Evolutionary conservation across 1,140 invertebrate genomes (phyloP).

Genomic region (Hyphantria cunea): DNA sequence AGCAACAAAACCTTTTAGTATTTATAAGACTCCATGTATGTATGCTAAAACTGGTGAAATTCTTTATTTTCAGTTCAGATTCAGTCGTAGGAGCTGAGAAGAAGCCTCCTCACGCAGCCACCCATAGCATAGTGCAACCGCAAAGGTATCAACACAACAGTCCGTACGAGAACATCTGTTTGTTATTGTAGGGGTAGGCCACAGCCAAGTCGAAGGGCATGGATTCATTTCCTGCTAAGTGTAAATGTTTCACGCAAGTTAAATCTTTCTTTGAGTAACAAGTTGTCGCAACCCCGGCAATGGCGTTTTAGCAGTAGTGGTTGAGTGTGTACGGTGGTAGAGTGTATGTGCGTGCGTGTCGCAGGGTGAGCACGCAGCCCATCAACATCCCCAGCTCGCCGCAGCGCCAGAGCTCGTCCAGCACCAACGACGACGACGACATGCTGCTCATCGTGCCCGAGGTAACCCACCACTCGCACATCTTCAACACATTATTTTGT

Average conservation of each 20-base stretch:
- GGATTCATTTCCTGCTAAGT: neutral
- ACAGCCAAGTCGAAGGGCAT: neutral
- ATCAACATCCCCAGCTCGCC: slow-evolving; percentile 86
- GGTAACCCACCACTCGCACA: no score
- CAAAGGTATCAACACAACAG: neutral
- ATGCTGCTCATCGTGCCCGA: slow-evolving; percentile 67
- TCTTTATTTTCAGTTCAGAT: slow-evolving; percentile 62
- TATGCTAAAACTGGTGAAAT: no score
- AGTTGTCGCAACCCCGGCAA: no score
- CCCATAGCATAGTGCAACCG: slow-evolving; percentile 61
- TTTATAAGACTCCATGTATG: no score
- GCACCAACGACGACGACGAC: slow-evolving; percentile 73
- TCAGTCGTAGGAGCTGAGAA: slow-evolving; percentile 52
- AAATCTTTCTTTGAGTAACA: no score
- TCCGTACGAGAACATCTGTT: neutral
- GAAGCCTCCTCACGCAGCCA: slow-evolving; percentile 41
- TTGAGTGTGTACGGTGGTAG: neutral
- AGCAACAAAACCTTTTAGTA: no score
- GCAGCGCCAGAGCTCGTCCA: slow-evolving; percentile 80
- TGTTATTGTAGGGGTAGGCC: neutral
- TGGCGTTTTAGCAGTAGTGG: neutral
- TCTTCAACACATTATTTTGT: no score
- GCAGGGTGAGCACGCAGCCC: slow-evolving; percentile 78
- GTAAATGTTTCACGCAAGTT: no score
- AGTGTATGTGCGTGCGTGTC: neutral